phyloP scores from a whole-genome alignment of 2,113 vertebrate species.

The Macquaria ambigua region DNA sequence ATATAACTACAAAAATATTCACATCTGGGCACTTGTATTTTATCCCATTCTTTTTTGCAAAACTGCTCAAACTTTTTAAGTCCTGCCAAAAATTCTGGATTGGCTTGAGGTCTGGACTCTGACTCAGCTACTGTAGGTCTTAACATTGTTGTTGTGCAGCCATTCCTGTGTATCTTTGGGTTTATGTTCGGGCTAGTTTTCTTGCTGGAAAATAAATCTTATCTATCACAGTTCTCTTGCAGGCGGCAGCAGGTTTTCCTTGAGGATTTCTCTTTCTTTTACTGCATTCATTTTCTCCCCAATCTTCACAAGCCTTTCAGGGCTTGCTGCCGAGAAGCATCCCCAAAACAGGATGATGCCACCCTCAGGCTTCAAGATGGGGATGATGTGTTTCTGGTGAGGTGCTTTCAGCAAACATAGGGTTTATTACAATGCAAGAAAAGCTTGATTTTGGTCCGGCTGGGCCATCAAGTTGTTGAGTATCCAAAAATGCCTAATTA shows the following conservation, averaged over 20 bases:
- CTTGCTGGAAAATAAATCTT: not conserved
- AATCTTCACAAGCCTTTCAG: not conserved
- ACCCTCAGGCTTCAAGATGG: not conserved
- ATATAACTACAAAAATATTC: not conserved
- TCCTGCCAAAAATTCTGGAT: not conserved
- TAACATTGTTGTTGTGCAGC: not conserved
- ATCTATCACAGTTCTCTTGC: not conserved
- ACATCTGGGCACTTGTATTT: no score
- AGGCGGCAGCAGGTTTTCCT: conserved; percentile 1
- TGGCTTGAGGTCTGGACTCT: not conserved
- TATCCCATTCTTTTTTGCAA: no score
- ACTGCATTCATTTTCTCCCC: not conserved
- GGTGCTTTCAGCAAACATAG: not conserved
- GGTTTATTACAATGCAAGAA: not conserved
- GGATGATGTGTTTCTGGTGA: not conserved
- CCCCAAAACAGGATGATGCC: conserved; percentile 6
- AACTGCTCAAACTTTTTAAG: not conserved
- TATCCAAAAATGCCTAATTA: not conserved
- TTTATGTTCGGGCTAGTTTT: not conserved
- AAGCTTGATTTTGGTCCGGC: not conserved
- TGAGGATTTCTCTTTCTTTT: not conserved
- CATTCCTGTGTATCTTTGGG: not conserved
- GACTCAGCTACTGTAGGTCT: not conserved
- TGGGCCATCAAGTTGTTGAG: no score
- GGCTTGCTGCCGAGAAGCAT: conserved; percentile 4